Percentiles rank a stretch among this genome's conserved stretches.
Evolutionary conservation across 2,888 invertebrate genomes (phyloP).

Genomic region (Petrophora chlorosata): DNA sequence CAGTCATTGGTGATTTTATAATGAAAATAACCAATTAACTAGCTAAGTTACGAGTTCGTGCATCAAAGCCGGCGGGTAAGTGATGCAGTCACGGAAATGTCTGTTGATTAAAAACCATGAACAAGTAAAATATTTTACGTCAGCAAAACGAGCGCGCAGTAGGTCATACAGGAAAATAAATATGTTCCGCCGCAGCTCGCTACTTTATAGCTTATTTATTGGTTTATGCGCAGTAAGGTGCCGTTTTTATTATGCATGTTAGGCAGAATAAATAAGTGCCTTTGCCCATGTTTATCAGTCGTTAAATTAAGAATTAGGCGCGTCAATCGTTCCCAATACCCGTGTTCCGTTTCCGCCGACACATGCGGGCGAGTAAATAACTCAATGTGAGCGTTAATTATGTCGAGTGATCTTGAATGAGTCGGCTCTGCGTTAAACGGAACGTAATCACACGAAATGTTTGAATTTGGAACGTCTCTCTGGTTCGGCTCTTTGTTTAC

Average conservation of each 20-base stretch:
- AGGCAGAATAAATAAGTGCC: constrained; percentile 11
- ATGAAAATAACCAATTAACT: constrained; percentile 36
- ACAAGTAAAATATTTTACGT: constrained; percentile 47
- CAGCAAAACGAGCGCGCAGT: constrained; percentile 32
- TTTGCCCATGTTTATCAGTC: constrained; percentile 26
- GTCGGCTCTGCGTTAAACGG: constrained; percentile 52
- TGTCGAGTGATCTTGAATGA: constrained; percentile 74
- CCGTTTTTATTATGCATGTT: constrained; percentile 26
- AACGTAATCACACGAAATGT: constrained; percentile 60
- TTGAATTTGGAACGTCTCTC: constrained; percentile 56
- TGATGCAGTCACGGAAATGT: constrained; percentile 67
- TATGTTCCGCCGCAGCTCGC: constrained; percentile 17
- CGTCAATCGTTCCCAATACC: constrained; percentile 54
- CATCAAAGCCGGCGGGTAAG: constrained; percentile 45
- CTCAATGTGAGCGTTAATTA: constrained; percentile 76
- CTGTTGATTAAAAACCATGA: constrained; percentile 60
- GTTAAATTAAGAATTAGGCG: constrained; percentile 44
- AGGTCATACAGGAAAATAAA: constrained; percentile 27
- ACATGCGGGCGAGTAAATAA: constrained; percentile 80
- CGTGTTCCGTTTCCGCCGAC: constrained; percentile 61
- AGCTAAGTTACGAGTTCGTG: constrained; percentile 42
- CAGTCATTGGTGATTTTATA: constrained; percentile 13
- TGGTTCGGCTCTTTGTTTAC: constrained; percentile 22
- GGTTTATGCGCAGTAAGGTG: constrained; percentile 22
- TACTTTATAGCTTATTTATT: constrained; percentile 32